phyloP scores from a whole-genome alignment of 2,797 vertebrate species.

The Botia almorhae region DNA sequence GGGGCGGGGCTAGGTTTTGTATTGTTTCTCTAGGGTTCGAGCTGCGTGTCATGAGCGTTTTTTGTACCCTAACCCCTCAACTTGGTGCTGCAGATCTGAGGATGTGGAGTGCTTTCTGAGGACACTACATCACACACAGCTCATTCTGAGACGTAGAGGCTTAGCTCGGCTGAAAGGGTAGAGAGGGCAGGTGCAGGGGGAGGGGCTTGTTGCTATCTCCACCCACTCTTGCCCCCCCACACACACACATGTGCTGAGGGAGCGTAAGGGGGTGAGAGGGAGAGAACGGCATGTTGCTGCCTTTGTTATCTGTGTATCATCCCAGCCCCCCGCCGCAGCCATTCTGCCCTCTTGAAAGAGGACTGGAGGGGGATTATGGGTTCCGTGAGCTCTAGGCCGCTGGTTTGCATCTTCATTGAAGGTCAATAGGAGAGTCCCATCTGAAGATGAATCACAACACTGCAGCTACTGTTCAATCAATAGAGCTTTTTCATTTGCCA shows the following conservation, averaged over 20 bases:
- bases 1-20: conserved; percentile 47
- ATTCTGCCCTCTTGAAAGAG: not conserved
- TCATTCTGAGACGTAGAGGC: conserved; percentile 37
- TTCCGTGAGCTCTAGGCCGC: conserved; percentile 58
- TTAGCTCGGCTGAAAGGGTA: conserved; percentile 2
- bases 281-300: conserved; percentile 41
- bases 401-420: conserved; percentile 84
- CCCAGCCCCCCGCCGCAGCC: conserved; percentile 48
- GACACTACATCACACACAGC: conserved; percentile 52
- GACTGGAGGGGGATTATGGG: conserved; percentile 50
- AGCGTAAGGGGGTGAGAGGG: conserved; percentile 28
- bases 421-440: conserved; percentile 82
- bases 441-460: conserved; percentile 83
- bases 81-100: conserved; percentile 30
- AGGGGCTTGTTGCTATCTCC: conserved; percentile 41
- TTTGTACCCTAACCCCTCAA: conserved; percentile 18
- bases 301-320: conserved; percentile 47
- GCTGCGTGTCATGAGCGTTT: conserved; percentile 32
- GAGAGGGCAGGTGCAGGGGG: not conserved
- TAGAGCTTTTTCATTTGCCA: conserved; percentile 87
- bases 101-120: conserved; percentile 49
- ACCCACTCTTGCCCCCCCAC: conserved; percentile 28
- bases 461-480: conserved; percentile 88
- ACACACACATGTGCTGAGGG: conserved; percentile 33
- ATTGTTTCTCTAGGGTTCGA: conserved; percentile 29